Conservation (phyloP, 2,797 vertebrate species). For the Halcyon smyrnensis region DNA sequence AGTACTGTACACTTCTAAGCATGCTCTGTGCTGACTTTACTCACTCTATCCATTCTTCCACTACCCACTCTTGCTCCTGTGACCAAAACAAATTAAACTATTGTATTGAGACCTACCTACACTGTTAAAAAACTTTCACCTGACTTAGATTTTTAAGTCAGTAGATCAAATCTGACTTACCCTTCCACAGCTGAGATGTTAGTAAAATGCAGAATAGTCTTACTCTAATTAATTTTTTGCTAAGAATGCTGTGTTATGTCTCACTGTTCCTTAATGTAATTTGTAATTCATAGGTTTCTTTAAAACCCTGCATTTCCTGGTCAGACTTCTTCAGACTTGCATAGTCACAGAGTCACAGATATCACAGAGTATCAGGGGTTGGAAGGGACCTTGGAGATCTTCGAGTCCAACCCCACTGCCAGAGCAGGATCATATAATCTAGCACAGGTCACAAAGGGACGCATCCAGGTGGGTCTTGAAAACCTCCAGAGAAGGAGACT, state of each 20-base stretch:
- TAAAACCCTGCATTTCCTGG: not conserved
- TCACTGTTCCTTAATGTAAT: not conserved
- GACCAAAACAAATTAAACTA: not conserved
- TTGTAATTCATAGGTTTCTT: not conserved
- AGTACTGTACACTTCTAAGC: not conserved
- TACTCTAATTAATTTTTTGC: not conserved
- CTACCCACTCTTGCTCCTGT: not conserved
- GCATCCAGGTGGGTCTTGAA: no score
- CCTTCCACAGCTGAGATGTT: not conserved
- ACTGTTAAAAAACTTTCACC: not conserved
- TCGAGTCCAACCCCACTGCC: no score
- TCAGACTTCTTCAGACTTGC: not conserved
- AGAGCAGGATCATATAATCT: no score
- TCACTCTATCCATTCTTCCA: fast-evolving
- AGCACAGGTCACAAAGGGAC: no score
- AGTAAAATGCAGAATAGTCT: not conserved
- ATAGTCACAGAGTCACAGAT: no score
- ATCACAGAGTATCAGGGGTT: no score
- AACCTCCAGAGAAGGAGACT: no score
- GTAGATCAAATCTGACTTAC: not conserved
- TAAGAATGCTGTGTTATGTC: not conserved
- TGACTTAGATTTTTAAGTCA: not conserved
- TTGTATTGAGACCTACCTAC: not conserved
- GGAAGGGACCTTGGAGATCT: no score
- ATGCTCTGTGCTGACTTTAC: not conserved